Evolutionary conservation across 2,797 vertebrate species (phyloP).

Genomic region (Lophius americanus): DNA sequence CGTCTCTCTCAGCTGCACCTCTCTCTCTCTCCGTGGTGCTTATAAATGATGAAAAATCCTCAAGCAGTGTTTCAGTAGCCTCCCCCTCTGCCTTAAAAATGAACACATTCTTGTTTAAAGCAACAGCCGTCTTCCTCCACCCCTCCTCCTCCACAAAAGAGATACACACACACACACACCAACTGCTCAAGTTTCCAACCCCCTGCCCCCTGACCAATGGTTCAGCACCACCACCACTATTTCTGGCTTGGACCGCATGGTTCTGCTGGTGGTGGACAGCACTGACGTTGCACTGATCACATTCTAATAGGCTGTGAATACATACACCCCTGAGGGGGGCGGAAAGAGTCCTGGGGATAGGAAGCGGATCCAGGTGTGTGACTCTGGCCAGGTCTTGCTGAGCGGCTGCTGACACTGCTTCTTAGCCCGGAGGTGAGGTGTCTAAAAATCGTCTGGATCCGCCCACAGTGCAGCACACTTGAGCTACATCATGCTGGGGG

Average conservation of each 20-base stretch:
- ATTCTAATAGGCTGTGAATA: constrained; percentile 61
- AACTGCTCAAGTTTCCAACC: constrained; percentile 71
- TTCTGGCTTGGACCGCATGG: constrained; percentile 65
- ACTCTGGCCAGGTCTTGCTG: constrained; percentile 39
- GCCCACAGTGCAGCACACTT: constrained; percentile 10
- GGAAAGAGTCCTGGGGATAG: constrained; percentile 37
- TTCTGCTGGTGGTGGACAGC: constrained; percentile 58
- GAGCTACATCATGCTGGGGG: constrained; percentile 12
- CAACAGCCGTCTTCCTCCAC: constrained; percentile 69
- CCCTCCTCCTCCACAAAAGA: constrained; percentile 80
- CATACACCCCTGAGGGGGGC: constrained; percentile 32
- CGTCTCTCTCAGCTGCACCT: constrained; percentile 54
- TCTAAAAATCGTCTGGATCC: constrained; percentile 28
- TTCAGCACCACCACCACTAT: constrained; percentile 73
- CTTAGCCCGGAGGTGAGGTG: constrained; percentile 46
- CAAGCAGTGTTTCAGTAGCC: constrained; percentile 66
- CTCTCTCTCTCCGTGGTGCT: constrained; percentile 50
- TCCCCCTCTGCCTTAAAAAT: constrained; percentile 68
- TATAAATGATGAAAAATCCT: constrained; percentile 77
- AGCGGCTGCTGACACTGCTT: constrained; percentile 34
- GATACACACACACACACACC: constrained; percentile 70
- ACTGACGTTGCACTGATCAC: constrained; percentile 58
- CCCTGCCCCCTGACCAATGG: constrained; percentile 65
- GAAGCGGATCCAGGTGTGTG: constrained; percentile 67
- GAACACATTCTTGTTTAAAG: constrained; percentile 78